These are phyloP conservation scores for Percopsis transmontana DNA, from an alignment of 2,113 vertebrate genomes.

Conservation along the genomic window DNA sequence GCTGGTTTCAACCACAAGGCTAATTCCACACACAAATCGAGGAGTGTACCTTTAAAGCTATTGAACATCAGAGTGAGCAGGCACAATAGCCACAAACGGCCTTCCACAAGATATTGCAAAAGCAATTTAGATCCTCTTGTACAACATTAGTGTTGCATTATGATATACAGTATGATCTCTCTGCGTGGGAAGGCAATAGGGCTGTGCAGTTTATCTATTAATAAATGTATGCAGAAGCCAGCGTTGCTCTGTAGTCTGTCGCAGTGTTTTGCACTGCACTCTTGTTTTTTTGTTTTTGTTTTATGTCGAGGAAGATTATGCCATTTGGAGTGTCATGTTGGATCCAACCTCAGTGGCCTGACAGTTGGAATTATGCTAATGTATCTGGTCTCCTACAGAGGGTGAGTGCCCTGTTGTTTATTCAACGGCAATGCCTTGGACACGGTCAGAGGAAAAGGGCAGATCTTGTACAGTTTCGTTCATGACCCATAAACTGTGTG, in stretches of 20 bases:
- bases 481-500: slow-evolving; percentile 36
- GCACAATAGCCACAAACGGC: not conserved
- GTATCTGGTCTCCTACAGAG: slow-evolving; percentile 16
- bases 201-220: slow-evolving; percentile 56
- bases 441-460: slow-evolving; percentile 26
- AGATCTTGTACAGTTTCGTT: slow-evolving; percentile 13
- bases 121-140: slow-evolving; percentile 22
- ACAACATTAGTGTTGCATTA: slow-evolving; percentile 38
- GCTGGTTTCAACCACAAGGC: too few species aligned
- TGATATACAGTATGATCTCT: slow-evolving; percentile 41
- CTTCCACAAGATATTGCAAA: slow-evolving; percentile 15
- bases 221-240: slow-evolving; percentile 57
- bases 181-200: slow-evolving; percentile 25
- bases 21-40: too few species aligned
- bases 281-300: slow-evolving; percentile 38
- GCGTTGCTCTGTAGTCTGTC: slow-evolving; percentile 39
- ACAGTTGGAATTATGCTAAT: slow-evolving; percentile 36
- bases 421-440: slow-evolving; percentile 35
- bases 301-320: slow-evolving; percentile 37
- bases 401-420: slow-evolving; percentile 35
- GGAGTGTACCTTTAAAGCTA: too few species aligned
- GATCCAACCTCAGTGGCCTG: slow-evolving; percentile 30
- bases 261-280: slow-evolving; percentile 49
- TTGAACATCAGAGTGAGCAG: too few species aligned
- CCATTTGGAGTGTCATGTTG: slow-evolving; percentile 27